Percentiles rank a stretch among this genome's conserved stretches.
Evolutionary conservation across 2,888 invertebrate genomes (phyloP).

Genomic region (Ecdyonurus torrentis): DNA sequence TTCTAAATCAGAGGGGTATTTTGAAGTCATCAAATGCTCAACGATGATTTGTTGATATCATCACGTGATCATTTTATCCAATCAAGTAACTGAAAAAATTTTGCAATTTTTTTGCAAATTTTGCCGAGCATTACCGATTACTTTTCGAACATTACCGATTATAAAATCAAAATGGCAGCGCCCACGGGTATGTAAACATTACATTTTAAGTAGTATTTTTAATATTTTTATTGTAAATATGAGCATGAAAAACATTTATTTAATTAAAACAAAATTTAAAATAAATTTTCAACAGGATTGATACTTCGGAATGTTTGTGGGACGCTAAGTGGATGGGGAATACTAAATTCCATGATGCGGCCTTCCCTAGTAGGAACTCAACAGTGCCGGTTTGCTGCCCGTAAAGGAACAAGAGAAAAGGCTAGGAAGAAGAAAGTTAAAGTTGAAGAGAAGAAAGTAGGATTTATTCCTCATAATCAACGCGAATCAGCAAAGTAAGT

Average conservation of each 20-base stretch:
- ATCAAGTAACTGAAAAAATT: neutral
- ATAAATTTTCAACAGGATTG: neutral
- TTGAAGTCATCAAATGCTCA: neutral
- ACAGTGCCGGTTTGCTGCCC: constrained; percentile 45
- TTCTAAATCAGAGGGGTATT: neutral
- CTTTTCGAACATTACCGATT: neutral
- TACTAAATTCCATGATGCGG: neutral
- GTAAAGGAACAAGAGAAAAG: constrained; percentile 67
- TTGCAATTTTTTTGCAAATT: neutral
- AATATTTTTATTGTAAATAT: too few relatives aligned
- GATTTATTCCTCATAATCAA: constrained; percentile 53
- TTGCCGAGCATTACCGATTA: neutral
- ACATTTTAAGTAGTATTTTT: neutral
- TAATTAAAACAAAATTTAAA: neutral
- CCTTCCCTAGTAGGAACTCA: neutral
- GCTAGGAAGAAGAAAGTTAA: constrained; percentile 58
- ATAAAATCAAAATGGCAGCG: neutral
- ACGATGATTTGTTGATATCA: neutral
- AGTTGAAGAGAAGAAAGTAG: constrained; percentile 55
- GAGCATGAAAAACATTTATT: neutral
- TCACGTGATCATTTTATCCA: neutral
- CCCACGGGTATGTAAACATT: neutral
- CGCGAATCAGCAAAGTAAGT: constrained; percentile 37
- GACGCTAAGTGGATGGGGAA: neutral
- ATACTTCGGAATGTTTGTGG: neutral